Evolutionary conservation across 2,888 invertebrate species (phyloP).

Genomic region (Caenorhabditis uteleia): DNA sequence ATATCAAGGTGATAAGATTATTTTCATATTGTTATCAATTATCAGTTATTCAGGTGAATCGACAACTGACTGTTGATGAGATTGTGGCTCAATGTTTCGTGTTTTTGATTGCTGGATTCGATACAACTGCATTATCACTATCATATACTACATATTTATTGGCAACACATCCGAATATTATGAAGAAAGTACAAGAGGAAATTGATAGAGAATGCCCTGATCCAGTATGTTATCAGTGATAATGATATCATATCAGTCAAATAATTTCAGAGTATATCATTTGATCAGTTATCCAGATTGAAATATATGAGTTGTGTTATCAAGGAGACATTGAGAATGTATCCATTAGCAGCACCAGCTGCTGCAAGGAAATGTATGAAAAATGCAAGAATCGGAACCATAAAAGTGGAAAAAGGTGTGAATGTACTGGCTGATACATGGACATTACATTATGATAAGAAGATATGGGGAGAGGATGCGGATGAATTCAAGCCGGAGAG

Average conservation of each 20-base stretch:
- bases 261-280: conserved; percentile 25
- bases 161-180: conserved; percentile 69
- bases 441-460: conserved; percentile 10
- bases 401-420: conserved; percentile 38
- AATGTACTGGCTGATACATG: conserved; percentile 41
- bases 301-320: conserved; percentile 47
- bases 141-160: conserved; percentile 72
- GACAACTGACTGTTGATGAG: conserved; percentile 51
- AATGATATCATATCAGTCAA: background rate
- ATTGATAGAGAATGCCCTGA: conserved; percentile 24
- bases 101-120: conserved; percentile 73
- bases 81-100: conserved; percentile 71
- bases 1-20: conserved; percentile 6
- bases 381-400: conserved; percentile 52
- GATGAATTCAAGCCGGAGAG: conserved; percentile 33
- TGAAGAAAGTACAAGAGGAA: conserved; percentile 37
- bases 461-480: conserved; percentile 50
- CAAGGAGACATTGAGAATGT: conserved; percentile 46
- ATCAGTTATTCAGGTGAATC: conserved; percentile 12
- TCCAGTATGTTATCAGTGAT: conserved; percentile 2
- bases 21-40: conserved; percentile 6
- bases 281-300: conserved; percentile 34
- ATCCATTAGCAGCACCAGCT: conserved; percentile 37
- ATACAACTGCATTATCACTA: conserved; percentile 73
- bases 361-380: conserved; percentile 30